Base-by-base conservation (phyloP, 2,888 invertebrate genomes). In the Eurois occulta region DNA sequence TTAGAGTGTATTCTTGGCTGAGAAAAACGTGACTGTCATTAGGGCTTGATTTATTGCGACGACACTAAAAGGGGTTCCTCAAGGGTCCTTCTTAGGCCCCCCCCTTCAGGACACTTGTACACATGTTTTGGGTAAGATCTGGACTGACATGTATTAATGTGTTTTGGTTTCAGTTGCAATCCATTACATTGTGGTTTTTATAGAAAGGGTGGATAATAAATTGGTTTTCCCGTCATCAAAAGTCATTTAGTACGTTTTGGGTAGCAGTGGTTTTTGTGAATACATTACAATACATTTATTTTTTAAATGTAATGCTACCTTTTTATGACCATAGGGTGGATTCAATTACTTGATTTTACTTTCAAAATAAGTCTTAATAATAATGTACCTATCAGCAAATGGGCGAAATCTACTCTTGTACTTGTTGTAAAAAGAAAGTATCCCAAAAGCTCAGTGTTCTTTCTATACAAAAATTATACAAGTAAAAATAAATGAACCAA, bases 21-120 rank as follows among this genome's bases (percentile, higher is more conserved):
- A 81, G 88, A 89, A 91, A 92, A 93, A 92, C 93, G 92, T 94
- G 93, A 87, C 91, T 91, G 91, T 92, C 93, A 91, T 93, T 92
- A 93, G 83, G 81, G 78, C 83, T 88, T 88, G 88, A 88, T 88
- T 88, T 88, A 88, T 94, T 86, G 89, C 87, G 64, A 83, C 82
- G 81, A 84, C 86, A 87, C 89, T 92, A 91, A 93, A 93, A 88
- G 87, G 88, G 88, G 86, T 86, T 84, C 75, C 77, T 80, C 83
- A 88, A 88, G 91, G 90, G 87, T 87, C 66, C 65, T 48, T 68
- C 46, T 46, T 72, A 74, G 83, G 88, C 46, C 77, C 75, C n/a
- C 55, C 66, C 89, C 81, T 85, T 78, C 72, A 77, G 48, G 79
- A 82, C 82, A 81, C 86, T 82, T 64, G 75, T 90, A 91, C 91